A percentile compares a stretch with the other conserved stretches of the same genome.
Conservation (phyloP, 2,888 invertebrate species). For the Ectemnius continuus region DNA sequence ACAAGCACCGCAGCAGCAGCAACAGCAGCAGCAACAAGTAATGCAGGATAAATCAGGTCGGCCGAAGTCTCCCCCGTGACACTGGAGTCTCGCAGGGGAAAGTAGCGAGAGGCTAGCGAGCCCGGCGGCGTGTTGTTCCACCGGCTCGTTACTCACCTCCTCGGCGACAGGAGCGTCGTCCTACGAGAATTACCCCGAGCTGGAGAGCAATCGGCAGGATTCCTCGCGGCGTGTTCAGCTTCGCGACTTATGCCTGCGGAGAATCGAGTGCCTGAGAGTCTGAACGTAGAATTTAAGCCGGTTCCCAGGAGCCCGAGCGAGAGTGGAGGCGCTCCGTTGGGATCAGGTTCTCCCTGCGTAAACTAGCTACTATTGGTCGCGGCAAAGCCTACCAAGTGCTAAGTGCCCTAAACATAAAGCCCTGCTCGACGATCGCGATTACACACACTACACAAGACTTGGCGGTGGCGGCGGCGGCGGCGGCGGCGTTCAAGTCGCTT, state of each 20-base stretch:
- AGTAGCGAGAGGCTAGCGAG: conserved; percentile 52
- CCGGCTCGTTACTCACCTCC: conserved; percentile 53
- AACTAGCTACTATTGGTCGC: neutral
- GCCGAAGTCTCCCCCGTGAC: conserved; percentile 77
- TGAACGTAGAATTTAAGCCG: conserved; percentile 51
- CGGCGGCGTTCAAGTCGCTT: too few species aligned
- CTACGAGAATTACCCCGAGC: conserved; percentile 48
- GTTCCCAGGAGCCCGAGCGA: conserved; percentile 23
- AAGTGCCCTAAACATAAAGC: neutral
- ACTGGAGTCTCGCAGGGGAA: conserved; percentile 64
- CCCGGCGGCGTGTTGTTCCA: conserved; percentile 44
- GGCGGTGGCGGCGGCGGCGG: too few species aligned
- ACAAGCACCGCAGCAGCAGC: conserved; percentile 61
- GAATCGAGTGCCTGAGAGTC: conserved; percentile 63
- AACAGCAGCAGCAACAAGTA: conserved; percentile 70
- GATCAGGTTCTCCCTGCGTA: too few species aligned
- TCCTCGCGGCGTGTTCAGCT: conserved; percentile 53
- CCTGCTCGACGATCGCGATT: neutral
- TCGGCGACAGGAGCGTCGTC: conserved; percentile 17
- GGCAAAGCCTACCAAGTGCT: neutral
- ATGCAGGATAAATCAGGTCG: conserved; percentile 76
- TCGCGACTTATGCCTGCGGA: conserved; percentile 58
- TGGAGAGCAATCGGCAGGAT: conserved; percentile 49
- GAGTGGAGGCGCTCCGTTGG: neutral
- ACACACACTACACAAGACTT: neutral